A percentile compares a stretch with the other conserved stretches of the same genome.
phyloP scores from a whole-genome alignment of 2,113 vertebrate species.

The Sander lucioperca region DNA sequence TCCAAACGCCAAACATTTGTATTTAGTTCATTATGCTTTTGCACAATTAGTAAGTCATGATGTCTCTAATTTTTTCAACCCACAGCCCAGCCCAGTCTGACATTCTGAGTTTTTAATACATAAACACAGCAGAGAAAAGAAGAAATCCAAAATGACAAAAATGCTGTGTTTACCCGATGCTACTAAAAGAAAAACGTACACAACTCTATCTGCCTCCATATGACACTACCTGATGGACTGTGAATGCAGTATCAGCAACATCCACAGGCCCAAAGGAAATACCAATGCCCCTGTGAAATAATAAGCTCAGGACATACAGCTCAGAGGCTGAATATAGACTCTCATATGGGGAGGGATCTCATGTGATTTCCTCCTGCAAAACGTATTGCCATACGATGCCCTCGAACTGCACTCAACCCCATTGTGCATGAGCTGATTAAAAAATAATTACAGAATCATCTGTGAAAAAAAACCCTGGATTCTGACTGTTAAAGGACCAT shows the following conservation, averaged over 20 bases:
- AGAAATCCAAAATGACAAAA: not conserved
- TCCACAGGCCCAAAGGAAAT: constrained; percentile 71
- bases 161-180: not conserved
- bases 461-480: not conserved
- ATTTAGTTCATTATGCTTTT: not conserved
- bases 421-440: not conserved
- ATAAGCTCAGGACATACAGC: constrained; percentile 63
- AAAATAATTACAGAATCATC: not conserved
- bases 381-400: not conserved
- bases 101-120: not conserved
- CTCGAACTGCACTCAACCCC: constrained; percentile 24
- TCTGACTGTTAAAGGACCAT: not conserved
- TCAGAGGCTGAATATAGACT: constrained; percentile 45
- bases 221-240: constrained; percentile 46
- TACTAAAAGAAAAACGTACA: too few relatives aligned
- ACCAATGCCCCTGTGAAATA: constrained; percentile 72
- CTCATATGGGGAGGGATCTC: constrained; percentile 59
- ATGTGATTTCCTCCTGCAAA: constrained; percentile 35
- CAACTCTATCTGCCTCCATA: constrained; percentile 26
- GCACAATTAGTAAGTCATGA: not conserved
- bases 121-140: not conserved
- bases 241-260: constrained; percentile 57
- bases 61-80: not conserved
- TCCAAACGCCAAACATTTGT: not conserved
- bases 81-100: not conserved